These are phyloP conservation scores for Stenurella melanura DNA, from an alignment of 2,888 invertebrate genomes.

Conservation along the genomic window DNA sequence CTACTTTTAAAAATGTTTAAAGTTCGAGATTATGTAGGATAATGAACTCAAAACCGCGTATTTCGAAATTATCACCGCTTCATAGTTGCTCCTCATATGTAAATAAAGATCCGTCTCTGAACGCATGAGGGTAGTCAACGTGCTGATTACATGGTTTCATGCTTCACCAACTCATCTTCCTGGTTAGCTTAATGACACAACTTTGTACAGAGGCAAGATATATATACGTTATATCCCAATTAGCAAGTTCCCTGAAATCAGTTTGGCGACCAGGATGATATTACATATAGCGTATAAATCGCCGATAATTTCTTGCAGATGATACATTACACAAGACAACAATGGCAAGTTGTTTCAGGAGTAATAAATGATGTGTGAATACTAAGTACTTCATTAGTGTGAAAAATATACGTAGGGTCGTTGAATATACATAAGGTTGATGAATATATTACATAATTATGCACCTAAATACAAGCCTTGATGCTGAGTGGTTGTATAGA, in stretches of 20 bases:
- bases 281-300: constrained; percentile 5
- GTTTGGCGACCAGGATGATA: constrained; percentile 18
- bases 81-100: not conserved
- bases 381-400: constrained; percentile 9
- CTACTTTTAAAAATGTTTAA: too few species aligned
- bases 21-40: too few species aligned
- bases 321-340: constrained; percentile 13
- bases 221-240: constrained; percentile 23
- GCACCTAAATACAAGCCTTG: not conserved
- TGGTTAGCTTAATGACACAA: constrained; percentile 39
- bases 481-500: not conserved
- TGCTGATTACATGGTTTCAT: constrained; percentile 54
- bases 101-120: constrained; percentile 5
- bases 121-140: constrained; percentile 20
- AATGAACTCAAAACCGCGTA: too few species aligned
- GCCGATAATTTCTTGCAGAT: constrained; percentile 21
- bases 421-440: not conserved
- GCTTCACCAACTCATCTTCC: constrained; percentile 46
- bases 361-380: constrained; percentile 15
- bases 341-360: constrained; percentile 6
- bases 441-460: not conserved
- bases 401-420: not conserved
- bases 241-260: constrained; percentile 28
- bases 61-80: too few species aligned
- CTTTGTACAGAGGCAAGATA: constrained; percentile 17